Evolutionary conservation across 1,140 invertebrate genomes (phyloP).

Genomic region (Apocrypta bakeri): DNA sequence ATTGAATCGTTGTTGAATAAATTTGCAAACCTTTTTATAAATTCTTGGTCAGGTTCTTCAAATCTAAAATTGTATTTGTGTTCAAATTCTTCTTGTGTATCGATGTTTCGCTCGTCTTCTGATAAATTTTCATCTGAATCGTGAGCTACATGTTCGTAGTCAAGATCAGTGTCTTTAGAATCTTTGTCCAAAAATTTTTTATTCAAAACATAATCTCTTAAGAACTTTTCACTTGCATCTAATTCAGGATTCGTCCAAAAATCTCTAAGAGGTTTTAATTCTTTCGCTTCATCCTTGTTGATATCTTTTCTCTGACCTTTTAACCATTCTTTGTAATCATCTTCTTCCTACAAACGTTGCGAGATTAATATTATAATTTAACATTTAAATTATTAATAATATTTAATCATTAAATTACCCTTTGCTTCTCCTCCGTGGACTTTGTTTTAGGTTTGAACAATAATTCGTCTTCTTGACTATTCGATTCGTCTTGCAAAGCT

Average conservation of each 20-base stretch:
- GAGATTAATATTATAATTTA: neutral
- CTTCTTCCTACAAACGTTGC: slow-evolving; percentile 73
- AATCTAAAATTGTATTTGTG: slow-evolving; percentile 97
- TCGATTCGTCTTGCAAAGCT: slow-evolving; percentile 72
- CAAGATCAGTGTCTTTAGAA: slow-evolving; percentile 77
- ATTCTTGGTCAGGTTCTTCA: slow-evolving; percentile 96
- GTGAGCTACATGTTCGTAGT: slow-evolving; percentile 82
- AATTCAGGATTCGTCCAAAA: slow-evolving; percentile 90
- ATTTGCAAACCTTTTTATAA: slow-evolving; percentile 79
- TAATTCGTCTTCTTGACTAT: slow-evolving; percentile 76
- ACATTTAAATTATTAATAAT: slow-evolving; percentile 14
- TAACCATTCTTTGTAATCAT: slow-evolving; percentile 87
- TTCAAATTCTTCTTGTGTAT: slow-evolving; percentile 93
- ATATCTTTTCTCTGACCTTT: slow-evolving; percentile 84
- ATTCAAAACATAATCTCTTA: slow-evolving; percentile 94
- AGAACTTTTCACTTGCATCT: slow-evolving; percentile 89
- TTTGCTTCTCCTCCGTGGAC: slow-evolving; percentile 77
- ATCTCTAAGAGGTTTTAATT: slow-evolving; percentile 85
- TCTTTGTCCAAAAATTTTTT: slow-evolving; percentile 83
- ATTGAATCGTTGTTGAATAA: slow-evolving; percentile 39
- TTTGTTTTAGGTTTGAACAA: slow-evolving; percentile 77
- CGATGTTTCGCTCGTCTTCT: slow-evolving; percentile 87
- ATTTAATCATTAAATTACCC: slow-evolving; percentile 52
- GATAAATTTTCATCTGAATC: slow-evolving; percentile 82
- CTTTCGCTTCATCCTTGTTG: slow-evolving; percentile 78